Percentiles rank a stretch among this genome's conserved stretches.
These are phyloP conservation scores for Thoracochromis brauschi DNA, from an alignment of 2,113 vertebrate genomes.

Conservation along the genomic window DNA sequence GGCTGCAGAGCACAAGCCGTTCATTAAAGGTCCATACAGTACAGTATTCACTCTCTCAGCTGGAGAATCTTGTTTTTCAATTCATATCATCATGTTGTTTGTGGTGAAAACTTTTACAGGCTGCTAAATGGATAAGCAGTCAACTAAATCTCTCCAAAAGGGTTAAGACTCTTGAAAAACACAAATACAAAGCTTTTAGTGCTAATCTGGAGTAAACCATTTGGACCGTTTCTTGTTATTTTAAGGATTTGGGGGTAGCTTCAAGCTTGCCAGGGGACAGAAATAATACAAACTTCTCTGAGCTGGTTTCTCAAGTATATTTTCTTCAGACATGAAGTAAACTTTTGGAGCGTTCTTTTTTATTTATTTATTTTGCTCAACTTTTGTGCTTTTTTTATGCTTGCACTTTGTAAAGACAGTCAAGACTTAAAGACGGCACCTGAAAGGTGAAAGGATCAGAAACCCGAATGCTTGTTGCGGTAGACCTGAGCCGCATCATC, in stretches of 20 bases:
- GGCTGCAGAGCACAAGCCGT: not conserved
- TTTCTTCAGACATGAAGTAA: not conserved
- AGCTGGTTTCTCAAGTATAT: not conserved
- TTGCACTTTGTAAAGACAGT: not conserved
- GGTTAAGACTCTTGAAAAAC: not conserved
- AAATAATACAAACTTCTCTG: not conserved
- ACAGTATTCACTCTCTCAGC: not conserved
- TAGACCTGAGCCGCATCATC: constrained; percentile 19
- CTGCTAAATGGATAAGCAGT: not conserved
- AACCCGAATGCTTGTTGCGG: constrained; percentile 25
- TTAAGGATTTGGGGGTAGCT: not conserved
- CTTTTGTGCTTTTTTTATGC: not conserved
- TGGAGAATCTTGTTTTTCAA: not conserved
- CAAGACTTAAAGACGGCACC: not conserved
- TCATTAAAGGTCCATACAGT: not conserved
- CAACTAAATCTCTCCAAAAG: not conserved
- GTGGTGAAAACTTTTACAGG: not conserved
- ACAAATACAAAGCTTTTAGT: not conserved
- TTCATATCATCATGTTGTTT: not conserved
- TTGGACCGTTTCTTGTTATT: not conserved
- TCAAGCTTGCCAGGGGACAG: not conserved
- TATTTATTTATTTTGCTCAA: not conserved
- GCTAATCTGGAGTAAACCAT: not conserved
- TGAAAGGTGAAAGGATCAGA: constrained; percentile 19
- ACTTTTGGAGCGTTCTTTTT: not conserved